Base-by-base conservation (phyloP, 2,797 vertebrate species). In the Pipistrellus pipistrellus region DNA sequence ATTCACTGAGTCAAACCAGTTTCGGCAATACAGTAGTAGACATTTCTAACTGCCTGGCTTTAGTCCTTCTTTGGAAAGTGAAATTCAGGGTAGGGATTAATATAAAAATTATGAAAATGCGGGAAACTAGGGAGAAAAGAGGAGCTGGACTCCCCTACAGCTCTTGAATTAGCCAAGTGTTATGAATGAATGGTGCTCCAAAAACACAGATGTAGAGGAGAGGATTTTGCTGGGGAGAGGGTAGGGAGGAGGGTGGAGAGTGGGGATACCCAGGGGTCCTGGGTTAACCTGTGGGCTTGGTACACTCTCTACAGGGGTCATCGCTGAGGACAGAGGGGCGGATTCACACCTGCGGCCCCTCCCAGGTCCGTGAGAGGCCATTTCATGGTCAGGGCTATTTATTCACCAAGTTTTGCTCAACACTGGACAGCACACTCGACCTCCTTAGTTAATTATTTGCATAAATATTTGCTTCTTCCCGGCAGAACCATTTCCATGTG, bases 391-490 rank as follows among this genome's bases (percentile, higher is more conserved):
- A 53, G 15, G 17, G 51, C 64, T 94, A 6, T 73, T 53, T 92
- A 44, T 76, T 12, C 9, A 75, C 51, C 20, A 84, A 21, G 55
- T 93, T 95, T 90, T 92, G 55, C 75, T 75, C 38, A 85, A 66
- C 12, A 27, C 69, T 90, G 64, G 73, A 83, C 53, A 81, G 64
- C 88, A 51, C 55, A 84, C 13, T 59, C 30, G 23, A 51, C 41
- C 10, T 92, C 72, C 38, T 81, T 89, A 46, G 75, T 95, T 93
- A 92, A 85, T 91, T 92, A 91, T 93, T 72, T 93, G 35, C 81
- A 53, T 81, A 90, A 94, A 81, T 96, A 96, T 92, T 97, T 94
- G 88, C 92, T 88, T 71, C 57, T 94, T 27, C 32, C 32, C 0
- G 57, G 84, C 7, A 91, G 27, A 62, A 55, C 51, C 6, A 20